Base-by-base conservation (phyloP, 2,797 vertebrate genomes). In the Australoheros facetus region DNA sequence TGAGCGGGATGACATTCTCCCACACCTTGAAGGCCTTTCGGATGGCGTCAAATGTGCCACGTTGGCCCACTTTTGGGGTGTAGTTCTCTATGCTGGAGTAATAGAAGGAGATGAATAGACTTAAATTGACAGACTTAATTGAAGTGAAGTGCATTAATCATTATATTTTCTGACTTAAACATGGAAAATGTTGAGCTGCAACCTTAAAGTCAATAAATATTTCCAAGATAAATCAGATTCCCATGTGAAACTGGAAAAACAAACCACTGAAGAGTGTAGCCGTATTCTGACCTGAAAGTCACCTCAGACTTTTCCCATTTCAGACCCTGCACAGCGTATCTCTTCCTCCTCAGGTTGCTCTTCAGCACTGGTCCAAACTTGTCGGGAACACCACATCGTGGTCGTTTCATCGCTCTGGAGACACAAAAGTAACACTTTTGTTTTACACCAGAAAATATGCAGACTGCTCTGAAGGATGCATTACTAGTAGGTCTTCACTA, bases 351-450 rank as follows among this genome's bases (percentile, higher is more conserved):
- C 75, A 98, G 93, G 75, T 97, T 98, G 78, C 96, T 97, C 90
- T 98, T 99, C 85, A 98, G 92, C 86, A 96, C 92, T 0, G 96
- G 92, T 16, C 98, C 98, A 54, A 98, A 98, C 87, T 97, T 97
- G 86, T 99, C 98, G 0, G 96, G 95, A 81, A 98, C 98, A 0
- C 98, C 98, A 71, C 98, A 99, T 5, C 98, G 95, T 3, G 98
- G 95, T 7, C 93, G 94, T 21, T 86, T 93, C 97, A 99, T 99
- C 16, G 97, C 97, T 87, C 98, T 98, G 88, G 28, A 30, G 82
- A 79, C 75, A 30, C 11, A 42, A 81, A 71, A 34, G 70, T 2
- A 2, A 62, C 19, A 21, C 4, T 34, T 7, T 30, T 13, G 1
- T 75, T 62, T 48, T 70, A 23, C 74, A 9, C 13, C 42, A 42